Conservation (phyloP, 2,113 vertebrate species). For the Epinephelus lanceolatus region DNA sequence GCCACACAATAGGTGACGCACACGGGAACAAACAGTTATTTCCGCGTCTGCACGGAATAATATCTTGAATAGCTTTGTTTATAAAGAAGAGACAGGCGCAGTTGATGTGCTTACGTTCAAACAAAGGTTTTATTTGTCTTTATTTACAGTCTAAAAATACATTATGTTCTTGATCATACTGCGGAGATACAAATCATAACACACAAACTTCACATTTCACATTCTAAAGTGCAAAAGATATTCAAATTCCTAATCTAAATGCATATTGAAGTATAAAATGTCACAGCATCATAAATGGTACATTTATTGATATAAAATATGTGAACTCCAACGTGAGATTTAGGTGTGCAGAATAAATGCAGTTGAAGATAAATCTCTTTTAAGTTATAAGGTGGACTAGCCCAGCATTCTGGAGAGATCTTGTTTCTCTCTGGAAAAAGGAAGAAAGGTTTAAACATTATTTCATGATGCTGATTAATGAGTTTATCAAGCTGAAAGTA, state of each 20-base stretch:
- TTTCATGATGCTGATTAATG: neutral
- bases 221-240: constrained; percentile 52
- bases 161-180: constrained; percentile 7
- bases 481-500: neutral
- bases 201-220: constrained; percentile 60
- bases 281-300: constrained; percentile 20
- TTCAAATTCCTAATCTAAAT: constrained; percentile 41
- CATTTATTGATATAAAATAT: constrained; percentile 27
- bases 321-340: constrained; percentile 34
- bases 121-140: constrained; percentile 67
- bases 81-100: constrained; percentile 50
- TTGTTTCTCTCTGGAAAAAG: constrained; percentile 65
- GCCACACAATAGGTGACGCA: constrained; percentile 82
- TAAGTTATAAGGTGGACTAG: constrained; percentile 34
- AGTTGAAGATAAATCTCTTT: neutral
- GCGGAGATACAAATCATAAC: constrained; percentile 5
- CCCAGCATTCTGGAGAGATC: constrained; percentile 67
- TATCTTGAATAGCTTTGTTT: constrained; percentile 75
- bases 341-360: neutral
- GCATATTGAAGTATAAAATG: constrained; percentile 28
- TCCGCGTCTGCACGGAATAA: constrained; percentile 51
- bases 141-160: constrained; percentile 55
- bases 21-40: constrained; percentile 70
- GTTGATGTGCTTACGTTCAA: constrained; percentile 10
- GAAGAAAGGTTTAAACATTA: neutral